Conservation (phyloP, 35 echinoderm and acorn worm species). For the Apostichopus japonicus region DNA sequence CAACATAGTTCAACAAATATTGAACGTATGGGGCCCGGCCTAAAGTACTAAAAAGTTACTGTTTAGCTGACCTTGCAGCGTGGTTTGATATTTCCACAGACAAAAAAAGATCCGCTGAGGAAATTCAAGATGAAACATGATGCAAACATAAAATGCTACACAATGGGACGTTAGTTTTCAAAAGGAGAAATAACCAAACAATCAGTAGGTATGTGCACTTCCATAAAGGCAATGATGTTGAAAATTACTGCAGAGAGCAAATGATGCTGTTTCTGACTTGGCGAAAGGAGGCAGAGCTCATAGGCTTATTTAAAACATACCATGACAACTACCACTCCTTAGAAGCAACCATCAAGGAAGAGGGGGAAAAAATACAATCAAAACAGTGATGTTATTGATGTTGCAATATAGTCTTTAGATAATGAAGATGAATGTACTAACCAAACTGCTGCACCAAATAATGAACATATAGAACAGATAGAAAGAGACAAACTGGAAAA, state of each 20-base stretch:
- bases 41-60: constrained; percentile 55
- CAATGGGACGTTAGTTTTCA: background rate
- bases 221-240: background rate
- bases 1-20: constrained; percentile 70
- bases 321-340: background rate
- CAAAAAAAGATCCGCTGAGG: background rate
- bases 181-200: background rate
- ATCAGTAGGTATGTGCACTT: background rate
- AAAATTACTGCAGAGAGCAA: constrained; percentile 59
- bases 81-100: constrained; percentile 31
- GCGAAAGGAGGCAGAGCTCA: background rate
- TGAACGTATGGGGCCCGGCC: constrained; percentile 36
- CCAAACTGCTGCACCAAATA: constrained; percentile 24
- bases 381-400: constrained; percentile 21
- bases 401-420: constrained; percentile 36
- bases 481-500: too few species aligned
- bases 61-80: constrained; percentile 67
- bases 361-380: background rate
- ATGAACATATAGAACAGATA: constrained; percentile 20
- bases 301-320: background rate
- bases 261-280: constrained; percentile 43
- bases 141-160: background rate
- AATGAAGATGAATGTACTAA: background rate
- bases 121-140: background rate
- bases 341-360: background rate